These are phyloP conservation scores for Gryllus bimaculatus DNA, from an alignment of 1,140 invertebrate species.

Conservation along the genomic window DNA sequence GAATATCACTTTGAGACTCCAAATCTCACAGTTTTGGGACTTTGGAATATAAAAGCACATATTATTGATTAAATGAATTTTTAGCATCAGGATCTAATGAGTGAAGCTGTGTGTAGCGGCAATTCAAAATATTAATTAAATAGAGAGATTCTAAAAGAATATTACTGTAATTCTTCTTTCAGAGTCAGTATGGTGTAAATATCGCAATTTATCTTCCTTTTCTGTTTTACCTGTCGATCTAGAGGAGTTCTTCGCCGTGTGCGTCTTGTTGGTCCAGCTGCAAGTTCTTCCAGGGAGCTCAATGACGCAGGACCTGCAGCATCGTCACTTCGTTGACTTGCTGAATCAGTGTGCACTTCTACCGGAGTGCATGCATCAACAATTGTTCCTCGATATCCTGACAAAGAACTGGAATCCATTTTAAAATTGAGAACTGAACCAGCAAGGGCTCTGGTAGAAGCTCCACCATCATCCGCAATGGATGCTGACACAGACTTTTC, in stretches of 20 bases:
- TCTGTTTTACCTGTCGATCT: slow-evolving; percentile 24
- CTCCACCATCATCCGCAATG: slow-evolving; percentile 54
- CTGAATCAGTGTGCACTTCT: slow-evolving; percentile 28
- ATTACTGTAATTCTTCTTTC: too few relatives aligned
- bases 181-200: too few relatives aligned
- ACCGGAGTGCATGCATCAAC: slow-evolving; percentile 29
- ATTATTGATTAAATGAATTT: too few relatives aligned
- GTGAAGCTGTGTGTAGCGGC: too few relatives aligned
- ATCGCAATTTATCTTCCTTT: too few relatives aligned
- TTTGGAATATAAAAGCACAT: too few relatives aligned
- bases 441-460: slow-evolving; percentile 64
- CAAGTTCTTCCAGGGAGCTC: slow-evolving; percentile 42
- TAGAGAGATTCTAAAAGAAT: too few relatives aligned
- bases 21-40: too few relatives aligned
- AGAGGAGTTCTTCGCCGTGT: slow-evolving; percentile 24
- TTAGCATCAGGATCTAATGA: too few relatives aligned
- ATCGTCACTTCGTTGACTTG: slow-evolving; percentile 28
- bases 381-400: slow-evolving; percentile 8
- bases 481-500: slow-evolving; percentile 58
- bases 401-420: slow-evolving; percentile 32
- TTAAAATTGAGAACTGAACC: slow-evolving; percentile 67
- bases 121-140: too few relatives aligned
- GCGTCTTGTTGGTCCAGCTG: slow-evolving; percentile 33
- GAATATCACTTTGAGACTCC: too few relatives aligned
- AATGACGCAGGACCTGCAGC: slow-evolving; percentile 30